Evolutionary conservation across 2,888 invertebrate species (phyloP).

Genomic region (Tetragonisca angustula): DNA sequence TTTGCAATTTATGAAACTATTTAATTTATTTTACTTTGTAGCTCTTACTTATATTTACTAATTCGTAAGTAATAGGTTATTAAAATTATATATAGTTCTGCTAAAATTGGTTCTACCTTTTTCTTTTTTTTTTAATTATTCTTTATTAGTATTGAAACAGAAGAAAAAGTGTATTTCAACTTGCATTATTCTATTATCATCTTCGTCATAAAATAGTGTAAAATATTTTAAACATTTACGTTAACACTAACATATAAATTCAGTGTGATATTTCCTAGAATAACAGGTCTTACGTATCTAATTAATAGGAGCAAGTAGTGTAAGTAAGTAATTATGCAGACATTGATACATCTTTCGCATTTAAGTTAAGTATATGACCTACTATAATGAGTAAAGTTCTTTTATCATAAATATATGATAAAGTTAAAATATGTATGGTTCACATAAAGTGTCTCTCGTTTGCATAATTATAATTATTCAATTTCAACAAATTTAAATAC

Average conservation of each 20-base stretch:
- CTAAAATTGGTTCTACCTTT: background rate
- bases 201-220: background rate
- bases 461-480: background rate
- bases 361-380: background rate
- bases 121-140: background rate
- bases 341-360: background rate
- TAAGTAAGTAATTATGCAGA: background rate
- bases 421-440: background rate
- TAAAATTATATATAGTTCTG: background rate
- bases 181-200: background rate
- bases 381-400: background rate
- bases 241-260: background rate
- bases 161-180: background rate
- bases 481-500: background rate
- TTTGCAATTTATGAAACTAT: too few species aligned
- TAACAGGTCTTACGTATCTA: background rate
- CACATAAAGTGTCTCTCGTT: background rate
- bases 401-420: background rate
- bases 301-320: slow-evolving; percentile 12
- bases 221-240: background rate
- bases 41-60: too few species aligned
- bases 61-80: too few species aligned
- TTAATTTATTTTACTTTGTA: too few species aligned
- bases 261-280: background rate
- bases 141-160: background rate